A percentile compares a stretch with the other conserved stretches of the same genome.
phyloP scores from a whole-genome alignment of 2,113 vertebrate species.

The Tychaedon coryphoeus region DNA sequence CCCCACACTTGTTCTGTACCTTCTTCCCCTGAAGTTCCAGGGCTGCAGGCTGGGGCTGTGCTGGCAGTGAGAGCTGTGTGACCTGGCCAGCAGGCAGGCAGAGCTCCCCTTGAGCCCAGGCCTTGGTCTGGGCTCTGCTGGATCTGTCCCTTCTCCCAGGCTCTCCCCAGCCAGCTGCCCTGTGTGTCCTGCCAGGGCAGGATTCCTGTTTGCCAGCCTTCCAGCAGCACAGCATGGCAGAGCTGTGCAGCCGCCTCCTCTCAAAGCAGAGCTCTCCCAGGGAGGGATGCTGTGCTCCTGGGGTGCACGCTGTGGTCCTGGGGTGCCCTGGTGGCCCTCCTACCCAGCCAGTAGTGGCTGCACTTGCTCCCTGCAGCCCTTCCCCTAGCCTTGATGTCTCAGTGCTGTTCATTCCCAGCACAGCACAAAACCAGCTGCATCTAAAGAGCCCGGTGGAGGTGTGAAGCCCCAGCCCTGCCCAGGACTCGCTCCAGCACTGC shows the following conservation, averaged over 20 bases:
- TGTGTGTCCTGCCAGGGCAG: not conserved
- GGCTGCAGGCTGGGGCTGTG: not conserved
- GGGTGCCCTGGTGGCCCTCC: too few species aligned
- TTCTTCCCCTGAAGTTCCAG: not conserved
- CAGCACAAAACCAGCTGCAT: not conserved
- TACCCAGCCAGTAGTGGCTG: not conserved
- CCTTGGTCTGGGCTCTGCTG: not conserved
- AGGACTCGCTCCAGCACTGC: fast-evolving
- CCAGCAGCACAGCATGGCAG: fast-evolving
- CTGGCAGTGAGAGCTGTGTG: not conserved
- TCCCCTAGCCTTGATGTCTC: not conserved
- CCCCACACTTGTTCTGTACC: not conserved
- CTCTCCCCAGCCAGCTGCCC: not conserved
- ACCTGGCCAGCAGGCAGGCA: fast-evolving
- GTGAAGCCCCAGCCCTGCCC: not conserved
- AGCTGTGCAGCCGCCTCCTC: not conserved
- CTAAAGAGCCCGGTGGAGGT: not conserved
- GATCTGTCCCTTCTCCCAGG: not conserved
- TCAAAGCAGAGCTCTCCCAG: not conserved
- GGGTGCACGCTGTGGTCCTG: too few species aligned
- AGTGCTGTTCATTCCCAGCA: not conserved
- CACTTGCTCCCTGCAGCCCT: not conserved
- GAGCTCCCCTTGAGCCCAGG: not conserved
- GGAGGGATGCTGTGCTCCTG: not conserved
- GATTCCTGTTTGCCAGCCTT: not conserved